Base-by-base conservation (phyloP, 2,797 vertebrate species). In the Lates japonicus region DNA sequence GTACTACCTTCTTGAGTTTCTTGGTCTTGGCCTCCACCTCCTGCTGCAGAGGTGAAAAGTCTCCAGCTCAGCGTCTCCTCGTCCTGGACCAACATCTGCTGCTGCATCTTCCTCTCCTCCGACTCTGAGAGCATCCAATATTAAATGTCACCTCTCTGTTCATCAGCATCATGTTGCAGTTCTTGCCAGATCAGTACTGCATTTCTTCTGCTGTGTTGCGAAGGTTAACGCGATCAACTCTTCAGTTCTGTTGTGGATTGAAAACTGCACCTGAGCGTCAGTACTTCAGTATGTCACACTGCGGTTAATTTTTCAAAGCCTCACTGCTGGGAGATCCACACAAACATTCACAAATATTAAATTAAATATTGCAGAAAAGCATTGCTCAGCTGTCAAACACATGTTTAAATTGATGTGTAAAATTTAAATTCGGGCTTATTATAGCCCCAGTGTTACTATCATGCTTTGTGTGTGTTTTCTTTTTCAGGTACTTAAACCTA, bases 1-100 rank as follows among this genome's bases (percentile, higher is more conserved):
- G 42, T 57, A 1, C 60, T 79, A 99, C 98, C 97, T 99, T 99
- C 90, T 98, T 99, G 72, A 99, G 97, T 80, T 99, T 99, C 94
- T 99, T 99, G 86, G 98, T 99, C 88, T 99, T 99, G 87, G 97
- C 96, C 85, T 99, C 98, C 75, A 98, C 98, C 84, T 99, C 98
- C 91, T 99, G 98, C 78, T 98, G 98, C 87, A 55, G 97, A 97
- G 0, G 96, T 97, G 92, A n/a, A 96, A 99, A 0, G 98, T 99
- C 68, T 97, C 98, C 67, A 96, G 92, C 82, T 96, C 85, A 95
- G 22, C 0, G 95, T 95, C 85, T 96, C 94, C 19, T 96, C 95
- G 1, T 96, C 95, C 86, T 90, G 95, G 63, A 70, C 52, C 75
- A 96, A 22, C 93, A 96, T 87, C 87, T 94, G 94, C 87, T 96